A percentile compares a stretch with the other conserved stretches of the same genome.
These are phyloP conservation scores for Pseudonaja textilis DNA, from an alignment of 2,113 vertebrate genomes.

Conservation along the genomic window DNA sequence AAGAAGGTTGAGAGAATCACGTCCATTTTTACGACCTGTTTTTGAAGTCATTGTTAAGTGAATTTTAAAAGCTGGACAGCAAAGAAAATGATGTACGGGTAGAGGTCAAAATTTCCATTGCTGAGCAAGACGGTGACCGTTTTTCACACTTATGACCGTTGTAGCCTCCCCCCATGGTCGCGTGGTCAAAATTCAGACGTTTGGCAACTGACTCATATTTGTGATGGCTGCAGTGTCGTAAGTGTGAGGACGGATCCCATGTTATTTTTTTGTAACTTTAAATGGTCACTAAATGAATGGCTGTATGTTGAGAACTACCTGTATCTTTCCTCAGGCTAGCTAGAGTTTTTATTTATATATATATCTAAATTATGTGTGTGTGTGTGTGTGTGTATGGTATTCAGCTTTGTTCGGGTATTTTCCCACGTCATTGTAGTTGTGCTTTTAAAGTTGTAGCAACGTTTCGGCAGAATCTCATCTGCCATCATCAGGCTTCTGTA, in stretches of 20 bases:
- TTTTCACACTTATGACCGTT: background rate
- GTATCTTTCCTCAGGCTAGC: background rate
- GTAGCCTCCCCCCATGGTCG: too few relatives aligned
- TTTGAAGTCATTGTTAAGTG: background rate
- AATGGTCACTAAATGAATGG: background rate
- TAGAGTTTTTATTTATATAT: too few relatives aligned
- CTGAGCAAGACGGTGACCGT: background rate
- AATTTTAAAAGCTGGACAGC: background rate
- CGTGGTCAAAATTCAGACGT: too few relatives aligned
- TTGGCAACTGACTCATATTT: background rate
- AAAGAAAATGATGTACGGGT: background rate
- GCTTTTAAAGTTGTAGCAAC: too few relatives aligned
- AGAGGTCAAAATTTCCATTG: background rate
- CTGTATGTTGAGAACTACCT: background rate
- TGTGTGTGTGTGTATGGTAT: too few relatives aligned
- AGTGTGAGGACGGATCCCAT: background rate
- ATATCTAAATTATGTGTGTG: too few relatives aligned
- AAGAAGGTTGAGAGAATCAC: background rate
- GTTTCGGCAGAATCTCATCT: too few relatives aligned
- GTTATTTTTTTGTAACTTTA: background rate
- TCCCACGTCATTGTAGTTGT: too few relatives aligned
- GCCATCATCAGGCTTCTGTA: too few relatives aligned
- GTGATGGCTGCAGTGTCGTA: background rate
- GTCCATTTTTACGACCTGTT: background rate
- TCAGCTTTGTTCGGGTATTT: too few relatives aligned